phyloP scores from a whole-genome alignment of 2,888 invertebrate genomes.

The Leptopilina syphax region DNA sequence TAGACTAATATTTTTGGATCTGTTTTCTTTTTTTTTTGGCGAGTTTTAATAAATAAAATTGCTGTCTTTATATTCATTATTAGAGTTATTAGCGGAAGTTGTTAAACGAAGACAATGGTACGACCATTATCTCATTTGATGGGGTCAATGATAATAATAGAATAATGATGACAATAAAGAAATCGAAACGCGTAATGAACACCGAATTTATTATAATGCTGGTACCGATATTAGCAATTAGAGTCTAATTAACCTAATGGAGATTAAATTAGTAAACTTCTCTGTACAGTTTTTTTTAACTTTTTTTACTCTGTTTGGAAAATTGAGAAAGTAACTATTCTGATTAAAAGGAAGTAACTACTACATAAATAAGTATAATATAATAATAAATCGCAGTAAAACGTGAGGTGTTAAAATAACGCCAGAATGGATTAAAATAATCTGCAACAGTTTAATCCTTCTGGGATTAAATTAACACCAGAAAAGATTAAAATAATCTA shows the following conservation, averaged over 20 bases:
- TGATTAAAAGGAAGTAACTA: too few species aligned
- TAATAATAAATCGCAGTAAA: too few species aligned
- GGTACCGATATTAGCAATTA: neutral
- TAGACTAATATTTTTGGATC: too few species aligned
- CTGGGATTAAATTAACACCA: too few species aligned
- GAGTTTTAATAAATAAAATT: neutral
- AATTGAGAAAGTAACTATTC: too few species aligned
- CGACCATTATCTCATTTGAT: slow-evolving; percentile 11
- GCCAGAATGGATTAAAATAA: too few species aligned
- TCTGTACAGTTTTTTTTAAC: too few species aligned
- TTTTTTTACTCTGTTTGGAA: neutral
- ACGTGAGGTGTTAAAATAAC: too few species aligned
- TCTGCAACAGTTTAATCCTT: too few species aligned
- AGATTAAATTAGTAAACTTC: neutral
- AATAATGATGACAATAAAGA: slow-evolving; percentile 18
- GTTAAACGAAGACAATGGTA: neutral
- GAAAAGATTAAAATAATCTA: too few species aligned
- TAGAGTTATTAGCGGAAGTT: neutral
- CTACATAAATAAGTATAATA: too few species aligned
- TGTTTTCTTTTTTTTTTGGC: too few species aligned
- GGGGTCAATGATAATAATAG: slow-evolving; percentile 22
- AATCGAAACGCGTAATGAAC: neutral
- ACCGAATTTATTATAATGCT: neutral
- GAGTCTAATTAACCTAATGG: slow-evolving; percentile 4
- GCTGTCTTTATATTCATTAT: neutral